phyloP scores from a whole-genome alignment of 2,888 invertebrate genomes.

The Julus scandinavius region DNA sequence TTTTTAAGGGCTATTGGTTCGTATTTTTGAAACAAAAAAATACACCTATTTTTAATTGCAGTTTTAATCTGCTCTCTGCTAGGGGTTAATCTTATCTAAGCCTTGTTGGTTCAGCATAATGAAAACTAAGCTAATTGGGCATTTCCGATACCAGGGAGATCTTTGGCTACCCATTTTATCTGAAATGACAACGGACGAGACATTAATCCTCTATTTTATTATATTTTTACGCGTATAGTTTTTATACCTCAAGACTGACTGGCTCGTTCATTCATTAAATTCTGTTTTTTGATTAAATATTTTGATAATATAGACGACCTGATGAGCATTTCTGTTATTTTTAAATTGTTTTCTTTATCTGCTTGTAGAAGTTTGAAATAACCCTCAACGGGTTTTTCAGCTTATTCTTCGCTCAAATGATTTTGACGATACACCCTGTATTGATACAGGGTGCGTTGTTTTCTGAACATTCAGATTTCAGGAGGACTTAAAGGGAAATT shows the following conservation, averaged over 20 bases:
- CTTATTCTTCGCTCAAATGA: too few relatives aligned
- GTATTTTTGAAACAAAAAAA: neutral
- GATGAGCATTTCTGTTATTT: constrained; percentile 1
- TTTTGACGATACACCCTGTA: neutral
- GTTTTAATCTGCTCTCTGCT: neutral
- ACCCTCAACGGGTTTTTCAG: neutral
- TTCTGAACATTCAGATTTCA: too few relatives aligned
- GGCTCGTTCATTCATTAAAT: constrained; percentile 23
- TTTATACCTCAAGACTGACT: neutral
- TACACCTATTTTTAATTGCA: neutral
- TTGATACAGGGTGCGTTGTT: neutral
- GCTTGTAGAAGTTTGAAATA: neutral
- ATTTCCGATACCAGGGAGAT: neutral
- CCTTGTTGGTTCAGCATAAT: neutral
- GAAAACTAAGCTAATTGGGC: constrained; percentile 1
- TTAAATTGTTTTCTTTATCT: constrained; percentile 4
- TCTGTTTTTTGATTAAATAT: constrained; percentile 6
- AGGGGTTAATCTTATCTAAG: constrained; percentile 16
- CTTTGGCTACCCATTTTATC: neutral
- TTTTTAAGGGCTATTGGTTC: neutral
- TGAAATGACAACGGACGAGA: constrained; percentile 1
- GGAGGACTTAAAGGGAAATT: too few relatives aligned
- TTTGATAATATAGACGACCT: neutral
- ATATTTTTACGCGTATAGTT: neutral
- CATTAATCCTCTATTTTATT: neutral